Base-by-base conservation (phyloP, 2,797 vertebrate species). In the Cossypha dichroa region DNA sequence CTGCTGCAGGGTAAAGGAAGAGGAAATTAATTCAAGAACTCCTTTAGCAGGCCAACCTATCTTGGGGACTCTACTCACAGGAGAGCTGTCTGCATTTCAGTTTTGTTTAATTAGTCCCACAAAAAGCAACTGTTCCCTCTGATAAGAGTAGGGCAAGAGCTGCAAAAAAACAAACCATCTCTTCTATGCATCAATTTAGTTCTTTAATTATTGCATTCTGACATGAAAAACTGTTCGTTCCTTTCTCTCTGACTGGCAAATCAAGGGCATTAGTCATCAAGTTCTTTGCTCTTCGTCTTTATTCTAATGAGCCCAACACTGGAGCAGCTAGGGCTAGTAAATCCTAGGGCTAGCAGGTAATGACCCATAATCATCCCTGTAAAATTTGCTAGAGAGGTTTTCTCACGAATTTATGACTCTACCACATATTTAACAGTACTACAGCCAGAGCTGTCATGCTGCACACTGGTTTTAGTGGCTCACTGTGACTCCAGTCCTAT, bases 1-100 rank as follows among this genome's bases (percentile, higher is more conserved):
- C 93, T 93, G 94, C 95, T 97, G 91, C 93, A 96, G 94, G 96
- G 93, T 91, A 95, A 92, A 96, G 81, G 75, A 96, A 95, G 73
- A 90, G 76, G 94, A 97, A 97, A 97, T 96, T 96, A 97, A 97
- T 96, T 97, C 96, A 96, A 95, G 90, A 93, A 84, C 85, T 94
- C 95, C 89, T 78, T 94, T 94, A 95, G 86, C 94, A 96, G 91
- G 88, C 93, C 92, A 97, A 95, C 86, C 88, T 93, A 95, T 96
- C 94, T 87, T 36, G 45, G 93, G 74, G 84, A 91, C 86, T 94
- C 68, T 95, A 85, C 94, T 94, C 97, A 96, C 94, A 94, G 93
- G 96, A 97, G 96, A 97, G 91, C 81, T 91, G 78, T 67, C 88
- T 97, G 89, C 92, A 94, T 94, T 96, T 93, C 94, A 83, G 90